A percentile compares a stretch with the other conserved stretches of the same genome.
Evolutionary conservation across 2,888 invertebrate genomes (phyloP).

Genomic region (Folsomia manolachei): DNA sequence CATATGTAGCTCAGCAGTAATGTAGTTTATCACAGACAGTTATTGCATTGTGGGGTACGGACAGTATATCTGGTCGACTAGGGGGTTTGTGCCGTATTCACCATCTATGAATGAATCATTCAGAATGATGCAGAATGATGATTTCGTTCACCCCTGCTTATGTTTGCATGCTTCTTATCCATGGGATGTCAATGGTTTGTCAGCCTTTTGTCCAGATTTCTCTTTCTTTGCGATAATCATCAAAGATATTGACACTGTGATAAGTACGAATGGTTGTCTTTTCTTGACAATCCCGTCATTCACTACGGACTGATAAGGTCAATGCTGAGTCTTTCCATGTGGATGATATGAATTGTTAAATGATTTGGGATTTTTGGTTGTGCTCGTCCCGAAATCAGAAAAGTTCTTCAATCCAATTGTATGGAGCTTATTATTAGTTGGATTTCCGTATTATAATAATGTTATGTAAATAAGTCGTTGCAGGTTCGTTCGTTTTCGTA

Average conservation of each 20-base stretch:
- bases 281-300: no score
- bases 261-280: no score
- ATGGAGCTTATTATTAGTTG: background rate
- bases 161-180: background rate
- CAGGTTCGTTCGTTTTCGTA: background rate
- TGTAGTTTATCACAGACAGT: background rate
- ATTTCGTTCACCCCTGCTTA: no score
- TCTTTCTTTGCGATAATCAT: no score
- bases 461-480: no score
- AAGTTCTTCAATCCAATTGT: no score
- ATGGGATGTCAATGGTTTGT: background rate
- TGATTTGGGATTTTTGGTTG: no score
- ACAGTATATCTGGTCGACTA: background rate
- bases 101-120: background rate
- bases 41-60: background rate
- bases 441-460: background rate
- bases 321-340: no score
- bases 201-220: background rate
- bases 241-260: no score
- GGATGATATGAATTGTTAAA: no score
- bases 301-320: no score
- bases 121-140: background rate
- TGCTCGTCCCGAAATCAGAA: no score
- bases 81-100: background rate
- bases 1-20: background rate